These are phyloP conservation scores for Sycobia sp. DNA, from an alignment of 1,140 invertebrate genomes.

Conservation along the genomic window DNA sequence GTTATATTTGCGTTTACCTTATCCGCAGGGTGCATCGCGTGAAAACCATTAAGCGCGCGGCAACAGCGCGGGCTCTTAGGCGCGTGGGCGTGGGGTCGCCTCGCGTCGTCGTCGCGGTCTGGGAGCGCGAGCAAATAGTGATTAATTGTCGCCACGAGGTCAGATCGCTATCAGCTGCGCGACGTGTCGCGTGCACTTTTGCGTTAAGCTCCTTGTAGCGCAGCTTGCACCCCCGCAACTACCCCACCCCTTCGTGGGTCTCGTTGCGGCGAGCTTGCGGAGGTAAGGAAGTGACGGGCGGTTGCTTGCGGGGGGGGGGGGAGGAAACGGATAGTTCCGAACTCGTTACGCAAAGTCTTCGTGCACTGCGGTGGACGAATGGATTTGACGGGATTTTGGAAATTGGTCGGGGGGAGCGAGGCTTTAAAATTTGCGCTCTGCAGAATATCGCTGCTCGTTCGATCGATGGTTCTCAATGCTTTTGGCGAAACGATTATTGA, in stretches of 20 bases:
- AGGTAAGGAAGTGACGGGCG: no score
- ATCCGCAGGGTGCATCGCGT: slow-evolving; percentile 33
- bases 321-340: no score
- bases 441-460: no score
- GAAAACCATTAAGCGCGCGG: slow-evolving; percentile 35
- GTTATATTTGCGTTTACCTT: slow-evolving; percentile 34
- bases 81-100: neutral
- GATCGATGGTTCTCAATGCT: no score
- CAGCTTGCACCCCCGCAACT: neutral
- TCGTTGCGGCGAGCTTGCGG: neutral
- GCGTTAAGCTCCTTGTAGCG: neutral
- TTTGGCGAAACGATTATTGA: no score
- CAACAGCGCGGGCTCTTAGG: neutral
- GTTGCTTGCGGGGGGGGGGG: no score
- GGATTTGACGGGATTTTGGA: no score
- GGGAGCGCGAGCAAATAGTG: slow-evolving; percentile 14
- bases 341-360: no score
- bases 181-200: slow-evolving; percentile 1
- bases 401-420: no score
- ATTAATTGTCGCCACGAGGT: neutral
- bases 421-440: no score
- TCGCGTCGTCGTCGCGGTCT: neutral
- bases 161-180: neutral
- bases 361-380: no score
- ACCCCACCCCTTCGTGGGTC: neutral